Evolutionary conservation across 2,888 invertebrate species (phyloP).

Genomic region (Elegia similella): DNA sequence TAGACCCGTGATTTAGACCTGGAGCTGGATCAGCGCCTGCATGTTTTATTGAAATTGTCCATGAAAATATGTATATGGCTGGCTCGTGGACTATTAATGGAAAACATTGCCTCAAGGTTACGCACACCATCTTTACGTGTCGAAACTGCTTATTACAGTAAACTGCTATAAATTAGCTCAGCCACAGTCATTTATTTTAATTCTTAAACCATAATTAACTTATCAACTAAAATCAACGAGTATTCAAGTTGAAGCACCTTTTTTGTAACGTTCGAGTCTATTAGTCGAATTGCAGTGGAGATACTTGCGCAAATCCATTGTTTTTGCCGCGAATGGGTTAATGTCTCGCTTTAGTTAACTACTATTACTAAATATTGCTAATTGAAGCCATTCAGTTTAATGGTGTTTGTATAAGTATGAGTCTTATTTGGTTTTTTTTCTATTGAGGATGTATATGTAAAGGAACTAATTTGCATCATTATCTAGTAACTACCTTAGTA

Average conservation of each 20-base stretch:
- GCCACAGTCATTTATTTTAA: neutral
- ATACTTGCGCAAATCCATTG: conserved; percentile 17
- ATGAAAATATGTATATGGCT: too few relatives aligned
- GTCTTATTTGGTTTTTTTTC: neutral
- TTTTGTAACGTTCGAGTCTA: conserved; percentile 10
- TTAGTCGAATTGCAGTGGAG: conserved; percentile 16
- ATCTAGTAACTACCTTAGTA: neutral
- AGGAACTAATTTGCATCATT: neutral
- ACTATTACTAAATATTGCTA: conserved; percentile 15
- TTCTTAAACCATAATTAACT: neutral
- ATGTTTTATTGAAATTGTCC: too few relatives aligned
- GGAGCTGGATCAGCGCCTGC: too few relatives aligned
- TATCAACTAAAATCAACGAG: neutral
- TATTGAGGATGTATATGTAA: neutral
- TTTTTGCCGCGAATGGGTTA: conserved; percentile 14
- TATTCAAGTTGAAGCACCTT: neutral
- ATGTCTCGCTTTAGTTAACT: conserved; percentile 9
- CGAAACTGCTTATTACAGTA: neutral
- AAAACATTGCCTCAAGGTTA: too few relatives aligned
- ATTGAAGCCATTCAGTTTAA: conserved; percentile 1
- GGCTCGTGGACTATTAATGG: too few relatives aligned
- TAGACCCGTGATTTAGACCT: too few relatives aligned
- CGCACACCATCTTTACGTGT: neutral
- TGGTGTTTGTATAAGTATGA: too few relatives aligned
- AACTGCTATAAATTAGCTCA: neutral